Base-by-base conservation (phyloP, 2,888 invertebrate species). In the Ochropleura plecta region DNA sequence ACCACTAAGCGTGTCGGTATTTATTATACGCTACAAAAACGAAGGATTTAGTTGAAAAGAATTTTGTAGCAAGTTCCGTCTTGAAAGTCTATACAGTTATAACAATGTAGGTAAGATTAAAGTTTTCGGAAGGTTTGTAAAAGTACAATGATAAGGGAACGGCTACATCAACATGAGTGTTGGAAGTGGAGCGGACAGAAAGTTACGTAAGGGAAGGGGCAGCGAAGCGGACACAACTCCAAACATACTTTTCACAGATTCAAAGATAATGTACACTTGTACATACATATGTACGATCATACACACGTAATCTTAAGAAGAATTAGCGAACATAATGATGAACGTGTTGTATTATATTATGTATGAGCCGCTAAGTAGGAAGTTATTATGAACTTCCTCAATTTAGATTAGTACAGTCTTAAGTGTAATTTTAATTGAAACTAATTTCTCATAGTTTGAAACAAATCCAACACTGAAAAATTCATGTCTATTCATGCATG, bases 361-460 rank as follows among this genome's bases (percentile, higher is more conserved):
- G 79, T 77, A 79, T 78, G 70, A 77, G 49, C 49, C 49, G 20
- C 20, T 76, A 76, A 83, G 70, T 85, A 88, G 83, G 85, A 86
- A 85, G 80, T 80, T 70, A 44, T 85, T 88, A 82, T 70, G 64
- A 78, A 81, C 81, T 86, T 84, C 86, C 85, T 86, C 76, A 78
- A 79, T 84, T 80, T 81, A 62, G 44, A 78, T 74, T 73, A 73
- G 14, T 62, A 20, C 30, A 63, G 57, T 67, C 68, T 55, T 48
- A 67, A 72, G 60, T 78, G 59, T 76, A 59, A 53, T 64, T 73
- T 69, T 76, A 76, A 79, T 86, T 83, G 57, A 69, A 73, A 73
- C 69, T 70, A 71, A 80, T 73, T 77, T 82, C 16, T 70, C 30
- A 51, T 9, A 63, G n/a, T 70, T 81, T 68, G 77, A 59, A 62